These are phyloP conservation scores for Odocoileus virginianus DNA, from an alignment of 2,113 vertebrate genomes.

Conservation along the genomic window DNA sequence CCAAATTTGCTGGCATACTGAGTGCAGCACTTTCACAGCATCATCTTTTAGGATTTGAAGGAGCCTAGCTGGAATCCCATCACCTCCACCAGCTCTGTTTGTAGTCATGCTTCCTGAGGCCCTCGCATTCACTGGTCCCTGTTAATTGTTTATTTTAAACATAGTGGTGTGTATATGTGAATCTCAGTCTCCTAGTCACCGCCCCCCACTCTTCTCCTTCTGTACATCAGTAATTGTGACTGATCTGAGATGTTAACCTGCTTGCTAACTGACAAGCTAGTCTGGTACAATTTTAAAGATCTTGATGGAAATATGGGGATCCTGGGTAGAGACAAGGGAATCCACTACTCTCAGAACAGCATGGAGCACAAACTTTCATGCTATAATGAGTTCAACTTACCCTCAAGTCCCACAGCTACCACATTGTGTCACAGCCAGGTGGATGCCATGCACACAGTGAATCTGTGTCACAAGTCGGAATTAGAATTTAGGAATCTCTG, in stretches of 20 bases:
- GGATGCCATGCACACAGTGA: fast-evolving
- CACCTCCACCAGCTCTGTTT: neutral
- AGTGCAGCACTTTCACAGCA: neutral
- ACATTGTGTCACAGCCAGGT: neutral
- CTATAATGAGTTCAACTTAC: neutral
- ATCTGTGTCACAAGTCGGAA: neutral
- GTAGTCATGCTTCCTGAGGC: neutral
- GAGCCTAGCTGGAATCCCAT: neutral
- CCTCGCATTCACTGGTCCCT: neutral
- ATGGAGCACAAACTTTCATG: neutral
- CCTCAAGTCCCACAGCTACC: no score
- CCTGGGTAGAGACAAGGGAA: neutral
- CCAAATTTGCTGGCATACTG: neutral
- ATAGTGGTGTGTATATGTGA: neutral
- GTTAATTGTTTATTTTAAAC: neutral
- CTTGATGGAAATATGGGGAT: neutral
- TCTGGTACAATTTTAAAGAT: neutral
- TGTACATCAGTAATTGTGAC: neutral
- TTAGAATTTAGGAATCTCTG: neutral
- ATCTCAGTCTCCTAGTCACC: neutral
- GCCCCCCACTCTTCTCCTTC: neutral
- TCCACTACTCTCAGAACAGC: neutral
- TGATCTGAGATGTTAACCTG: neutral
- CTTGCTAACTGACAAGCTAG: neutral
- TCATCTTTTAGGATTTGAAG: neutral